Percentiles rank a stretch among this genome's conserved stretches.
Conservation (phyloP, 2,113 vertebrate genomes). For the Callocephalon fimbriatum region DNA sequence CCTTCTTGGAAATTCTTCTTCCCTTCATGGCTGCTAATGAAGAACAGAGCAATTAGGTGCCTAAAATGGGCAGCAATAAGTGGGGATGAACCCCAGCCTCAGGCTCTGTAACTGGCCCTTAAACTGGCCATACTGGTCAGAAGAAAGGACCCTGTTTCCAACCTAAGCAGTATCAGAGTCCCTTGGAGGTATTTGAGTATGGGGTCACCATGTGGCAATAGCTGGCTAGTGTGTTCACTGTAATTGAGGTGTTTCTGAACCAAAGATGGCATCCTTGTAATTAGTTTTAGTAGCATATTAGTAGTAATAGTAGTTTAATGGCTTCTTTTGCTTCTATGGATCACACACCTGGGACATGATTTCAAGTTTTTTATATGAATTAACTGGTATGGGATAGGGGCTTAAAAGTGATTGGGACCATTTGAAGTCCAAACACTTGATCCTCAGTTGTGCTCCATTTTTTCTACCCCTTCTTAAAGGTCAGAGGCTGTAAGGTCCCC, state of each 20-base stretch:
- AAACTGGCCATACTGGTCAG: background rate
- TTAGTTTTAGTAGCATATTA: background rate
- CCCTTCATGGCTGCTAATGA: background rate
- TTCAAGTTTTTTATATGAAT: background rate
- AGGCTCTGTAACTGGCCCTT: background rate
- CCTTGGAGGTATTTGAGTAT: background rate
- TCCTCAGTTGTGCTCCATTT: background rate
- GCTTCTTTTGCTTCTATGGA: background rate
- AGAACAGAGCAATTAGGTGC: background rate
- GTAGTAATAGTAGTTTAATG: background rate
- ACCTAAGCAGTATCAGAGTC: background rate
- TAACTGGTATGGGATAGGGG: background rate
- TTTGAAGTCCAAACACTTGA: background rate
- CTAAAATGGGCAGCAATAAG: fast-evolving
- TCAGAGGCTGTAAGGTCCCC: background rate
- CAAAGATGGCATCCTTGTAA: background rate
- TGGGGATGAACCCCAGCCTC: background rate
- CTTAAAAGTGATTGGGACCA: background rate
- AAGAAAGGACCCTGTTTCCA: background rate
- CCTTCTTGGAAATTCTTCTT: background rate
- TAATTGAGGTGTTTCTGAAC: background rate
- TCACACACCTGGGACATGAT: background rate
- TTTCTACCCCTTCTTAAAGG: background rate
- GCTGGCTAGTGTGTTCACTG: background rate
- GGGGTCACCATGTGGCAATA: background rate